A percentile compares a stretch with the other conserved stretches of the same genome.
Conservation (phyloP, 2,888 invertebrate genomes). For the Caradrina kadenii region DNA sequence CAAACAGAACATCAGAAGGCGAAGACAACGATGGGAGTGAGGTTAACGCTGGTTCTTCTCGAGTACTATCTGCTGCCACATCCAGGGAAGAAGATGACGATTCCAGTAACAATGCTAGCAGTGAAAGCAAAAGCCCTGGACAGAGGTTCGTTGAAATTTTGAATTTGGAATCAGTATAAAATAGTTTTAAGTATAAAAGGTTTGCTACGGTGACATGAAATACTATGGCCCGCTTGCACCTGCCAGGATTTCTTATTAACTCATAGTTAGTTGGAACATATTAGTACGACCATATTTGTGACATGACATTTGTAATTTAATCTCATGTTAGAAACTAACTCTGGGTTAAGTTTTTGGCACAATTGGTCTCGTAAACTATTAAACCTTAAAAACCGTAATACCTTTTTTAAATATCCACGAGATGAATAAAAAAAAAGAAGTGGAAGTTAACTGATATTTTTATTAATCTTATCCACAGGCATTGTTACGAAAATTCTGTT, state of each 20-base stretch:
- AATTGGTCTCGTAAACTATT: no score
- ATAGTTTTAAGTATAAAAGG: background rate
- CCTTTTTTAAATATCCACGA: background rate
- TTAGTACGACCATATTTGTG: no score
- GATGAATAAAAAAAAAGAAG: no score
- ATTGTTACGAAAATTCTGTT: background rate
- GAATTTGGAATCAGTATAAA: background rate
- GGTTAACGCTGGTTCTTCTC: constrained; percentile 82
- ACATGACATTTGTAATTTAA: background rate
- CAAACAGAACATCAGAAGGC: constrained; percentile 82
- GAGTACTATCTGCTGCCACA: constrained; percentile 91
- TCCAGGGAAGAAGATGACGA: constrained; percentile 94
- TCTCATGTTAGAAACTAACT: background rate
- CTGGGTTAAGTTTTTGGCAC: background rate
- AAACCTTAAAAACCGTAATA: no score
- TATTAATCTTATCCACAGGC: no score
- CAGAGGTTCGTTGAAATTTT: constrained; percentile 89
- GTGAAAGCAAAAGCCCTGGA: constrained; percentile 93
- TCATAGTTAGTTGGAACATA: no score
- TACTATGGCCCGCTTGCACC: background rate
- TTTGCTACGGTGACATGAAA: constrained; percentile 9
- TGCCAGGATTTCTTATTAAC: no score
- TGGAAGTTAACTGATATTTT: no score
- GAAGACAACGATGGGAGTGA: constrained; percentile 87
- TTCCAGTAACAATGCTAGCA: constrained; percentile 92